phyloP scores from a whole-genome alignment of 2,113 vertebrate species.

The Acrocephalus kingi region DNA sequence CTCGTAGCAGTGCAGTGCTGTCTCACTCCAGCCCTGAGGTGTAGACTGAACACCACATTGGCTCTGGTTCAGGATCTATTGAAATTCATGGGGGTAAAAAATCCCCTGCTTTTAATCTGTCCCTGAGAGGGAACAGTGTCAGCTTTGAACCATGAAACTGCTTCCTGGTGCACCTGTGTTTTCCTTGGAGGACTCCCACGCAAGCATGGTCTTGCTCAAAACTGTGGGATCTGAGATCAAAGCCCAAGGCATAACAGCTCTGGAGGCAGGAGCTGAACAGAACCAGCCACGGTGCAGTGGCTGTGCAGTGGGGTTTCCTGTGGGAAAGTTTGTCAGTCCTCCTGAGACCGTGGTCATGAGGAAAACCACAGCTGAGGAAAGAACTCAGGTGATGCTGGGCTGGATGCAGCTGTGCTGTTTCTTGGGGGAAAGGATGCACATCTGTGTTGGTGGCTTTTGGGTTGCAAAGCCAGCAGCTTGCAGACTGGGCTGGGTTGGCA shows the following conservation, averaged over 20 bases:
- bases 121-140: neutral
- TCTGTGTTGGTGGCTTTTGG: accelerated
- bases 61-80: neutral
- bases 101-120: neutral
- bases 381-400: neutral
- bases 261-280: neutral
- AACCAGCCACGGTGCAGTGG: neutral
- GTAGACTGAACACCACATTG: neutral
- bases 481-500: neutral
- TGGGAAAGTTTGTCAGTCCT: neutral
- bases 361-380: neutral
- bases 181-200: slow-evolving; percentile 17
- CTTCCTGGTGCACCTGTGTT: slow-evolving; percentile 25
- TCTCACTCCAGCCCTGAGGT: neutral
- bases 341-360: neutral
- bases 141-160: neutral
- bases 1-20: neutral
- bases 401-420: neutral
- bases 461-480: neutral
- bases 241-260: neutral
- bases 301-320: neutral
- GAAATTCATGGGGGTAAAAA: neutral
- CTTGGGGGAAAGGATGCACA: neutral
- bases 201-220: neutral
- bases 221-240: neutral